These are phyloP conservation scores for Caenorhabditis briggsae DNA, from an alignment of 1,140 invertebrate genomes.

Conservation along the genomic window DNA sequence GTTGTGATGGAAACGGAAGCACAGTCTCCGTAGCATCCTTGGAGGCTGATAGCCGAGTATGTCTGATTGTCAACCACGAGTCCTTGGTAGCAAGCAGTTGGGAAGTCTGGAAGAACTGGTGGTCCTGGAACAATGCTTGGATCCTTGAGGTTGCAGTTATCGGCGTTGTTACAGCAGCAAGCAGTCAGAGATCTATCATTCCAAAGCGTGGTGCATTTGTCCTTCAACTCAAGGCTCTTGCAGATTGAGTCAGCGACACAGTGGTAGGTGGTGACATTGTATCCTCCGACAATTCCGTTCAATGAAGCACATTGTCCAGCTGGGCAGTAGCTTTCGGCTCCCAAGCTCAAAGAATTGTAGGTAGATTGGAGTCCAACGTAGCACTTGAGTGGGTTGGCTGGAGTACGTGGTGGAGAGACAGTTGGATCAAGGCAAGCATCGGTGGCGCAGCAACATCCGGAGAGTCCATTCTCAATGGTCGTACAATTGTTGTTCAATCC, in stretches of 20 bases:
- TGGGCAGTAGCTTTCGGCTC: slow-evolving; percentile 53
- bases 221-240: slow-evolving; percentile 55
- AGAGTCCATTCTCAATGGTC: slow-evolving; percentile 19
- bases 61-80: slow-evolving; percentile 31
- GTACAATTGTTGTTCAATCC: slow-evolving; percentile 54
- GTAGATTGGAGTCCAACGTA: slow-evolving; percentile 53
- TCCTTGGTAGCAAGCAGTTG: slow-evolving; percentile 59
- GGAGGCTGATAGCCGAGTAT: background rate
- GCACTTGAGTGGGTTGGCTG: slow-evolving; percentile 46
- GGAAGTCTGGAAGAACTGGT: slow-evolving; percentile 43
- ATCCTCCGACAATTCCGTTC: slow-evolving; percentile 11
- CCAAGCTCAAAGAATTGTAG: slow-evolving; percentile 29
- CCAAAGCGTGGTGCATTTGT: slow-evolving; percentile 20
- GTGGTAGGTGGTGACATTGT: slow-evolving; percentile 51
- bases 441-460: slow-evolving; percentile 54
- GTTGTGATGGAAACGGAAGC: slow-evolving; percentile 55
- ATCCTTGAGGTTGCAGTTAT: slow-evolving; percentile 62
- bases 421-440: slow-evolving; percentile 63
- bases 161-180: slow-evolving; percentile 55
- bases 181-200: slow-evolving; percentile 34
- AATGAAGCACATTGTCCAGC: slow-evolving; percentile 53
- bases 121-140: slow-evolving; percentile 30
- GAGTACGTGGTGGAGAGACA: background rate
- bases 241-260: slow-evolving; percentile 54
- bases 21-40: slow-evolving; percentile 61